Base-by-base conservation (phyloP, 1,140 invertebrate species). In the Melipona quadrifasciata region DNA sequence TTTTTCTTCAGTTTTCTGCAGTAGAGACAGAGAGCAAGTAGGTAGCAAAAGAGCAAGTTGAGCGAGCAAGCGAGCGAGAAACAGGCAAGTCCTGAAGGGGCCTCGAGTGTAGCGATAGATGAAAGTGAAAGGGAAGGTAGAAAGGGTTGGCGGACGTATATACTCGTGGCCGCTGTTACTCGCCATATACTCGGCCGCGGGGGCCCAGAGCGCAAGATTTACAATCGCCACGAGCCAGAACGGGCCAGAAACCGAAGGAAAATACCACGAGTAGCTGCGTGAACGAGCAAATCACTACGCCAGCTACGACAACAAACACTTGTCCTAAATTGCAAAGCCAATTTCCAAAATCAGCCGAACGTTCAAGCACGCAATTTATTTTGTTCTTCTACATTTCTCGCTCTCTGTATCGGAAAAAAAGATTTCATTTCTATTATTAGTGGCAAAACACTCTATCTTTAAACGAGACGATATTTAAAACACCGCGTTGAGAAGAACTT, bases 101-200 rank as follows among this genome's bases (percentile, higher is more conserved):
- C 88, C 88, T 86, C 88, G 87, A 89, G 77, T 78, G 57, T 65
- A 64, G 83, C 91, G 92, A 92, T 92, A 91, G 90, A 93, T 88
- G 92, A 93, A 93, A 93, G 92, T 93, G 92, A 93, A 93, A 93
- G 92, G 92, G 91, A 93, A 93, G 92, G 92, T 93, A 93, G 92
- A 93, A 93, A 93, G 92, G 92, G 92, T 93, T 92, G 87, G 85
- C 88, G 78, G 88, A 90, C 87, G 88, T 90, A 85, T 86, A 84
- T 88, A 91, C 92, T 90, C 90, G 87, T 87, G 88, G 72, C 61
- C 87, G 85, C 89, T 90, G 87, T 86, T 90, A 87, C 89, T 87
- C 82, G 89, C 67, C 72, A 74, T 86, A 79, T 83, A 87, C 88
- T 74, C 80, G 86, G 75, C 90, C 76, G 85, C 81, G 85, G 88